Base-by-base conservation (phyloP, 1,140 invertebrate genomes). In the Helicoverpa armigera region DNA sequence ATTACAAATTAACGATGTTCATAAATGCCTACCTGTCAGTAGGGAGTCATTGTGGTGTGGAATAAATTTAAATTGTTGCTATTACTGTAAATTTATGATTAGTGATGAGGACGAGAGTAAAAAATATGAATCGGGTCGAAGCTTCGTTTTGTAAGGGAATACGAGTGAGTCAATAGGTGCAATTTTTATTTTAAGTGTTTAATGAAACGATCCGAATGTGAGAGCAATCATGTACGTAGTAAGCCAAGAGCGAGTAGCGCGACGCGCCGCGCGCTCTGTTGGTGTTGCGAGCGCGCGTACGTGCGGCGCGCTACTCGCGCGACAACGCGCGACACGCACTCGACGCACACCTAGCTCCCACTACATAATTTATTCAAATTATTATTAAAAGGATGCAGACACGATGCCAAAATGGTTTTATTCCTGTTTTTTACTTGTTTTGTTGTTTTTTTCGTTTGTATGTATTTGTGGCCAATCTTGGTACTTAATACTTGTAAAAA, bases 331-430 rank as follows among this genome's bases (percentile, higher is more conserved):
- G 82, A 83, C 83, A 43, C 72, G 65, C 56, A 79, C 67, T 65
- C 74, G 74, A 54, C 35, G 63, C 63, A 79, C 73, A 79, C 83
- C 80, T 83, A 83, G 86, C 86, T 86, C 87, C 87, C 87, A 87
- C 90, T 83, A 67, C 87, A 88, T 91, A 90, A 91, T 93, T 94
- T 94, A 92, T 94, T 93, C 84, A 89, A 87, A 90, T 86, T 88
- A 92, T 88, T 87, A 86, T 87, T 88, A 85, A 89, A 88, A 87
- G 76, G 77, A 93, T 87, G 92, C 93, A 92, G 89, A 93, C 91
- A 90, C 92, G 91, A 94, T 92, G 91, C 93, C 93, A 94, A 94
- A 94, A 94, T 94, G 93, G 93, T 94, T 92, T 92, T 92, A 93
- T 93, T 94, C 92, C 92, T 94, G 92, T 94, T 94, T 93, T 91